Conservation (phyloP, 1,140 invertebrate species). For the Chrysomallon squamiferum region DNA sequence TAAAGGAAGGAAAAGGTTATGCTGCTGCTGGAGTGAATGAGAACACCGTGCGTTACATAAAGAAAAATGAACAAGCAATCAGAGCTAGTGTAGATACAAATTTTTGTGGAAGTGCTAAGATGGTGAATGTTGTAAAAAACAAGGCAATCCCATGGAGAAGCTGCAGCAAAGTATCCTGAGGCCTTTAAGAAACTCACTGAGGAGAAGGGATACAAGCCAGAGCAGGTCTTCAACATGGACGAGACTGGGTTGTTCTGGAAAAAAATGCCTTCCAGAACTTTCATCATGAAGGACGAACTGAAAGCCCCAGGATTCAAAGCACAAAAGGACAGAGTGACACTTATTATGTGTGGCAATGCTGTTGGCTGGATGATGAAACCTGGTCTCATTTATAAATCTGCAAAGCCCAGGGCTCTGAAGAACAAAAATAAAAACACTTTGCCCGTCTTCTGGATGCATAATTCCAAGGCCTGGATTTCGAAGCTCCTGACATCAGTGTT, state of each 20-base stretch:
- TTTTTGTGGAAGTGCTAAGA: too few relatives aligned
- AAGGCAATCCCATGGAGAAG: too few relatives aligned
- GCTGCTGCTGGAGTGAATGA: too few relatives aligned
- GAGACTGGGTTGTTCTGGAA: constrained; percentile 1
- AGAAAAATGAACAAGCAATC: too few relatives aligned
- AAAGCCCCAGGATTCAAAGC: neutral
- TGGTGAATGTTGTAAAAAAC: too few relatives aligned
- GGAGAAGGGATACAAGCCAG: too few relatives aligned
- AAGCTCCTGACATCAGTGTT: neutral
- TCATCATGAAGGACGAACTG: neutral
- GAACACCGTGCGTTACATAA: too few relatives aligned
- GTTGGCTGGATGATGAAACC: neutral
- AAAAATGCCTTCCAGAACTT: neutral
- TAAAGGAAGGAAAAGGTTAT: too few relatives aligned
- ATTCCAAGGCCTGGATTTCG: neutral
- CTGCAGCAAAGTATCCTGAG: too few relatives aligned
- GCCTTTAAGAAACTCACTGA: too few relatives aligned
- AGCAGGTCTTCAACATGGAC: too few relatives aligned
- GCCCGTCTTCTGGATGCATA: neutral
- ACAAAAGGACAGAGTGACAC: neutral
- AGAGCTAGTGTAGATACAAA: too few relatives aligned
- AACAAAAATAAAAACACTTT: neutral
- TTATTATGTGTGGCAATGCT: neutral
- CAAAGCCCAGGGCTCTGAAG: neutral
- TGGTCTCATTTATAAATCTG: neutral